These are phyloP conservation scores for Pteropus rufus DNA, from an alignment of 2,797 vertebrate species.

Conservation along the genomic window DNA sequence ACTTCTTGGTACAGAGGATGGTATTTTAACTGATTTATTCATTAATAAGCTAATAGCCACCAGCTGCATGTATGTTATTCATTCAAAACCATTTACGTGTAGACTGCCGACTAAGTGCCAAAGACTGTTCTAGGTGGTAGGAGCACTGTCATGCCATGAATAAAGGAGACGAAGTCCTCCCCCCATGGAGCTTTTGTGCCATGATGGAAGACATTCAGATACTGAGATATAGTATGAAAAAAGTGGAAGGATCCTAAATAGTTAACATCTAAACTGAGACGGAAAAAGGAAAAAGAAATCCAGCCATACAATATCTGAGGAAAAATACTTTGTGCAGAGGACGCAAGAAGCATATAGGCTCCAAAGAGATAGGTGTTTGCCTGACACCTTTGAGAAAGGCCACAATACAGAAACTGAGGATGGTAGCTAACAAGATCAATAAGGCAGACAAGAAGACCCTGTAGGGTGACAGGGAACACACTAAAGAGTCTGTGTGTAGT, in stretches of 20 bases:
- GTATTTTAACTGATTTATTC: neutral
- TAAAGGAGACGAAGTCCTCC: neutral
- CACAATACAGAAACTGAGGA: neutral
- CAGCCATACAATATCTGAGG: neutral
- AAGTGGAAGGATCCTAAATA: neutral
- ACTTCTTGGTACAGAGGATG: neutral
- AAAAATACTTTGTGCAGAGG: neutral
- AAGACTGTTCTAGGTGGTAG: neutral
- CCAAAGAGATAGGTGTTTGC: neutral
- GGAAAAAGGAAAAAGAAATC: neutral
- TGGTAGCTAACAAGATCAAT: neutral
- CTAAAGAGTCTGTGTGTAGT: neutral
- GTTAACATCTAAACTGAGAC: neutral
- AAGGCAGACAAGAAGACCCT: neutral
- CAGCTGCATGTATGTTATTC: neutral
- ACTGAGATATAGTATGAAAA: neutral
- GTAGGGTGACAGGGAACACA: neutral
- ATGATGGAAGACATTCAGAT: neutral
- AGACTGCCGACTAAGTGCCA: neutral
- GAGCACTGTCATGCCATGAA: neutral
- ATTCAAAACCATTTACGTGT: neutral
- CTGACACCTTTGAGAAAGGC: neutral
- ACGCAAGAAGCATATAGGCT: neutral
- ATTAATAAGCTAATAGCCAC: neutral
- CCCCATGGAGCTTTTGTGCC: neutral